These are phyloP conservation scores for Trogon melanurus DNA, from an alignment of 2,113 vertebrate genomes.

Conservation along the genomic window DNA sequence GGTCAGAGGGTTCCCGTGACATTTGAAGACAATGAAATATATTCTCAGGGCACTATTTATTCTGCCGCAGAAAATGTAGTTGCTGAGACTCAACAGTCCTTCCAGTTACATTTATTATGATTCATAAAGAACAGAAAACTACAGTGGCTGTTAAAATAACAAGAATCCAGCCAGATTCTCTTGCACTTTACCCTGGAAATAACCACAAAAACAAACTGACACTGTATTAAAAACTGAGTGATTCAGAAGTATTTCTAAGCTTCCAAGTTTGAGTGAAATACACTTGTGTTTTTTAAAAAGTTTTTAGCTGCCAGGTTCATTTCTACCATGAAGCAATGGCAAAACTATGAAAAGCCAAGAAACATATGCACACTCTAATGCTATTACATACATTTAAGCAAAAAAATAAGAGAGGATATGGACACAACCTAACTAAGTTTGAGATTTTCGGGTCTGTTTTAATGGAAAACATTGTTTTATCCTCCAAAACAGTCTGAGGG, in stretches of 20 bases:
- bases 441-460: not conserved
- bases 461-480: not conserved
- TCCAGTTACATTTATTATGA: not conserved
- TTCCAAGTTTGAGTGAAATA: not conserved
- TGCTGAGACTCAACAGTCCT: not conserved
- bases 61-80: not conserved
- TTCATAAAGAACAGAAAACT: not conserved
- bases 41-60: not conserved
- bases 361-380: not conserved
- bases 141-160: not conserved
- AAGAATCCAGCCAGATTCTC: not conserved
- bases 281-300: accelerated
- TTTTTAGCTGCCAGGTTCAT: not conserved
- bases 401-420: not conserved
- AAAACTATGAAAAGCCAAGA: not conserved
- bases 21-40: constrained; percentile 24
- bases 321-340: not conserved
- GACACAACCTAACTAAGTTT: not conserved
- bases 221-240: not conserved
- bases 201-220: not conserved
- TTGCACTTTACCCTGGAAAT: not conserved
- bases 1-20: not conserved
- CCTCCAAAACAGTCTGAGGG: not conserved
- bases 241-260: not conserved
- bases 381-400: not conserved